Evolutionary conservation across 2,113 vertebrate genomes (phyloP).

Genomic region (Pterocles burchelli): DNA sequence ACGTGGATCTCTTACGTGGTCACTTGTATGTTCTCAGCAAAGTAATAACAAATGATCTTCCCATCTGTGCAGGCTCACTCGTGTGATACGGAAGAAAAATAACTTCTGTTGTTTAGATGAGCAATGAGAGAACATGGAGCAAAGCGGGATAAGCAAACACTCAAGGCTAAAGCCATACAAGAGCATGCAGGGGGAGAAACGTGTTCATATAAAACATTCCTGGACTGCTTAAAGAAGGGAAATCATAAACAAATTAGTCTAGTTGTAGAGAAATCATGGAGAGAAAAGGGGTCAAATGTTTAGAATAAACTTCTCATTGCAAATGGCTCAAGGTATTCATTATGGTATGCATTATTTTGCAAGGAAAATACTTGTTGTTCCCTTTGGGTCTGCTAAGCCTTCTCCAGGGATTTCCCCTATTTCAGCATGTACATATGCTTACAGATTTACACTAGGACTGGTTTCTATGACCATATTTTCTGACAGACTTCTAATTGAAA

Average conservation of each 20-base stretch:
- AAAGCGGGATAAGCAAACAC: neutral
- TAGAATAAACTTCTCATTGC: neutral
- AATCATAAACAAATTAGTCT: neutral
- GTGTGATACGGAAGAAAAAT: neutral
- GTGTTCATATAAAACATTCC: neutral
- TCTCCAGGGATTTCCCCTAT: neutral
- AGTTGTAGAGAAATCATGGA: neutral
- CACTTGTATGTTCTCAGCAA: conserved; percentile 21
- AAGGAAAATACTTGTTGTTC: neutral
- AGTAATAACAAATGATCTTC: conserved; percentile 32
- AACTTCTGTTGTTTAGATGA: conserved; percentile 61
- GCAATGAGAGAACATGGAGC: neutral
- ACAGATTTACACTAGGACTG: neutral
- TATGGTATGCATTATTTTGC: neutral
- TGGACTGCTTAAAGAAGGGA: neutral
- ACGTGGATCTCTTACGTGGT: neutral
- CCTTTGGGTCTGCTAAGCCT: neutral
- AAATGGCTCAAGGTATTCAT: neutral
- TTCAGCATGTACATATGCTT: neutral
- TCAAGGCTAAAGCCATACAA: neutral
- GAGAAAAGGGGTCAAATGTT: neutral
- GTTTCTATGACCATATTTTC: neutral
- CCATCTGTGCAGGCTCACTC: conserved; percentile 43
- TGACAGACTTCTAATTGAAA: neutral
- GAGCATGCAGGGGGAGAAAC: neutral